Evolutionary conservation across 1,140 invertebrate genomes (phyloP).

Genomic region (Augochlora pura): DNA sequence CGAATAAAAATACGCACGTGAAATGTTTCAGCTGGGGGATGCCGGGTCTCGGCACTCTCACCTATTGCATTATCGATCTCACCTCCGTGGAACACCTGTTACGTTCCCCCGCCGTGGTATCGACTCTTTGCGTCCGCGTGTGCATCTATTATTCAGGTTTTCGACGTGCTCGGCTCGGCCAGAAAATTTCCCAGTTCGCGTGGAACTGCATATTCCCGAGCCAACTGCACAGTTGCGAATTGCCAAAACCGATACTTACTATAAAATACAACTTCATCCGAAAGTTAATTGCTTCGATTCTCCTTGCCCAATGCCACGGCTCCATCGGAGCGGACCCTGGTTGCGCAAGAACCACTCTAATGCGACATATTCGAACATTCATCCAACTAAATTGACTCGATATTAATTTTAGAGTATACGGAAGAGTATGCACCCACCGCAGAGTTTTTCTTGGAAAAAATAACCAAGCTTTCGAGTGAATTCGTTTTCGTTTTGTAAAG

Average conservation of each 20-base stretch:
- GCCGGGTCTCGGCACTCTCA: background rate
- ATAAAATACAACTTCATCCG: constrained; percentile 42
- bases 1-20: background rate
- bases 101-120: constrained; percentile 54
- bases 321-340: background rate
- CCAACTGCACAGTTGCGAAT: constrained; percentile 19
- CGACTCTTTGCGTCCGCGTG: constrained; percentile 30
- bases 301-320: background rate
- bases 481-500: too few species aligned
- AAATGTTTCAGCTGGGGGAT: background rate
- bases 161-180: constrained; percentile 20
- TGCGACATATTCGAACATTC: too few species aligned
- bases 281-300: constrained; percentile 24
- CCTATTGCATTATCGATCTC: constrained; percentile 29
- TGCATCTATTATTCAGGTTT: constrained; percentile 57
- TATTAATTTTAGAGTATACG: too few species aligned
- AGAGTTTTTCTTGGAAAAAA: too few species aligned
- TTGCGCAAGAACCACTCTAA: constrained; percentile 4
- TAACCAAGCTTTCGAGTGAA: too few species aligned
- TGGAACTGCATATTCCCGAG: constrained; percentile 10
- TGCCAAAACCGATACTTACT: constrained; percentile 27
- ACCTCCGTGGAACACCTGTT: constrained; percentile 48
- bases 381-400: too few species aligned
- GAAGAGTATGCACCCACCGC: too few species aligned
- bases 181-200: constrained; percentile 30